Evolutionary conservation across 2,888 invertebrate genomes (phyloP).

Genomic region (Xylota segnis): DNA sequence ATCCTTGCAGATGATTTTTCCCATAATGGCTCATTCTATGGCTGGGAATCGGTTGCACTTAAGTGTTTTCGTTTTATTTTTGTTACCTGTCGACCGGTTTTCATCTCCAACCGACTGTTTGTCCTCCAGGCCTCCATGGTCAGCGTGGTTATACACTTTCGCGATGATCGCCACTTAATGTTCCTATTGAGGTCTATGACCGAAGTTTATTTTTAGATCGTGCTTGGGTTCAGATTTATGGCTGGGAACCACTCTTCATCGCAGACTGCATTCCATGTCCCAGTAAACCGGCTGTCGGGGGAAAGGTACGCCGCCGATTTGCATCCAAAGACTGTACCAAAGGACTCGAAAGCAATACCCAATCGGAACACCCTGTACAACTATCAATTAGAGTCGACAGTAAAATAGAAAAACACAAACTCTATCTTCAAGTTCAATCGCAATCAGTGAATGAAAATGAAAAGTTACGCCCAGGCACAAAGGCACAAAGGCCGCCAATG

Average conservation of each 20-base stretch:
- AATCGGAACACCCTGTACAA: not conserved
- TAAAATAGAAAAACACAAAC: not conserved
- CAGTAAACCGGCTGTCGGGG: too few relatives aligned
- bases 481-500: not conserved
- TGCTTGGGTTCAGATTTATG: not conserved
- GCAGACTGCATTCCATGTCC: too few relatives aligned
- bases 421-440: conserved; percentile 9
- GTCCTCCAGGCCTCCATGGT: not conserved
- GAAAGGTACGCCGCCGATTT: too few relatives aligned
- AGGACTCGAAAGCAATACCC: too few relatives aligned
- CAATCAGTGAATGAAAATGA: conserved; percentile 3
- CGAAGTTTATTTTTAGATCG: not conserved
- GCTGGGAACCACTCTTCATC: not conserved
- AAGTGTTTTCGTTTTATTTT: too few relatives aligned
- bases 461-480: not conserved
- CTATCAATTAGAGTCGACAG: not conserved
- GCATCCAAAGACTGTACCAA: too few relatives aligned
- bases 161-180: not conserved
- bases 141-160: not conserved
- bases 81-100: too few relatives aligned
- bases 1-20: too few relatives aligned
- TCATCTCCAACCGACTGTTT: too few relatives aligned
- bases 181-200: not conserved
- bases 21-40: too few relatives aligned
- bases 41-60: too few relatives aligned